These are phyloP conservation scores for Dicyrtomina minuta DNA, from an alignment of 2,888 invertebrate species.

Conservation along the genomic window DNA sequence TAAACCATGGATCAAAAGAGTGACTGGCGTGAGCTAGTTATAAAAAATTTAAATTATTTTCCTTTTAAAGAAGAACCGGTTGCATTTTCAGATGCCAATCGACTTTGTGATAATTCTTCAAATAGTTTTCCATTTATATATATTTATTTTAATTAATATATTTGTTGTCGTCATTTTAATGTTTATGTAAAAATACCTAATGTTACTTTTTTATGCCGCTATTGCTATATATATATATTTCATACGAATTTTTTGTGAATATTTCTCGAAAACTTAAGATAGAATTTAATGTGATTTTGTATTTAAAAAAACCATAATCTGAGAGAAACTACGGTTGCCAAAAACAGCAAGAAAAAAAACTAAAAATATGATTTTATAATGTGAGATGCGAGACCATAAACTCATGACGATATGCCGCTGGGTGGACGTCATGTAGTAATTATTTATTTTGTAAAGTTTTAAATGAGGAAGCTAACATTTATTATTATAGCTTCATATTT, in stretches of 20 bases:
- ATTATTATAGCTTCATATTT: neutral
- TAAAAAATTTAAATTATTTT: conserved; percentile 2
- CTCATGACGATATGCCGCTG: too few species aligned
- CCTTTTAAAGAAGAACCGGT: conserved; percentile 10
- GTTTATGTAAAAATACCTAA: conserved; percentile 1
- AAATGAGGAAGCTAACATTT: neutral
- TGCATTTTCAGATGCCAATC: conserved; percentile 16
- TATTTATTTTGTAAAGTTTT: conserved; percentile 6
- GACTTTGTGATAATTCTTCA: conserved; percentile 16
- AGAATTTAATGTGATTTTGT: conserved; percentile 10
- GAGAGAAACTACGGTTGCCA: neutral
- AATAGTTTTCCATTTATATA: conserved; percentile 6
- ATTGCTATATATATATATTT: too few species aligned
- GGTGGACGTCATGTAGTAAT: neutral
- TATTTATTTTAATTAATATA: conserved; percentile 6
- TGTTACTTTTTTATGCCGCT: too few species aligned
- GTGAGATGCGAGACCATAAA: too few species aligned
- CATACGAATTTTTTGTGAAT: too few species aligned
- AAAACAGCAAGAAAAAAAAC: neutral
- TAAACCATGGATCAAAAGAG: conserved; percentile 84
- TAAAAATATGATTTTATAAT: too few species aligned
- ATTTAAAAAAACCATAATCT: neutral
- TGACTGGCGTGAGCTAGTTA: conserved; percentile 58
- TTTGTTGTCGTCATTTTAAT: neutral
- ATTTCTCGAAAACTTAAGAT: neutral